Percentiles rank a stretch among this genome's conserved stretches.
phyloP scores from a whole-genome alignment of 2,113 vertebrate genomes.

The Casuarius casuarius region DNA sequence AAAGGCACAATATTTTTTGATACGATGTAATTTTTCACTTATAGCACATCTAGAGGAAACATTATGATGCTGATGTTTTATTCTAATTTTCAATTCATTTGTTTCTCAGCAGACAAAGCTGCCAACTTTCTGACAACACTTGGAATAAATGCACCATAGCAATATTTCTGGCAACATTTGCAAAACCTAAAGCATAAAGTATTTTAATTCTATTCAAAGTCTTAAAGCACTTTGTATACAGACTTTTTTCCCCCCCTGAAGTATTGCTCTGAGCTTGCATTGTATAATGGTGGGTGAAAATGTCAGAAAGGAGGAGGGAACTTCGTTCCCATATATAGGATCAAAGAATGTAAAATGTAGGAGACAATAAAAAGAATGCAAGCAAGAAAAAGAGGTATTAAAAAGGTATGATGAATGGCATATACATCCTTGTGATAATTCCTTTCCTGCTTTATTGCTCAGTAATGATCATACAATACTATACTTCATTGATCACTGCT shows the following conservation, averaged over 20 bases:
- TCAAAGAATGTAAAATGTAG: conserved; percentile 69
- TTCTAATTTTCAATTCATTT: not conserved
- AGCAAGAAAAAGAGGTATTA: conserved; percentile 66
- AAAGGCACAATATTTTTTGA: not conserved
- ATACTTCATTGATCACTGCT: conserved; percentile 76
- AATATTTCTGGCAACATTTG: conserved; percentile 13
- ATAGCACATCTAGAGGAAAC: not conserved
- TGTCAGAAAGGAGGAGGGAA: conserved; percentile 67
- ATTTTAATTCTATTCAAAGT: conserved; percentile 51
- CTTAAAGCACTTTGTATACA: conserved; percentile 25
- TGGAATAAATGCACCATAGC: not conserved
- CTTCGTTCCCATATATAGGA: conserved; percentile 57
- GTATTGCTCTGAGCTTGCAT: conserved; percentile 51
- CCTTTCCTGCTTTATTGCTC: conserved; percentile 72
- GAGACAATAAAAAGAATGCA: conserved; percentile 72
- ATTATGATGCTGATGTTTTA: not conserved
- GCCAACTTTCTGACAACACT: not conserved
- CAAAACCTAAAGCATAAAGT: not conserved
- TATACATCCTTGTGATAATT: conserved; percentile 76
- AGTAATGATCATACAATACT: conserved; percentile 74
- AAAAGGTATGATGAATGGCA: conserved; percentile 72
- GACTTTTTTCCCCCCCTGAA: conserved; percentile 19
- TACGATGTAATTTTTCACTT: not conserved
- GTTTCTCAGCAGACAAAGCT: conserved; percentile 14
- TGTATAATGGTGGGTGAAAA: conserved; percentile 65